Base-by-base conservation (phyloP, 2,888 invertebrate species). In the Apotomis capreana region DNA sequence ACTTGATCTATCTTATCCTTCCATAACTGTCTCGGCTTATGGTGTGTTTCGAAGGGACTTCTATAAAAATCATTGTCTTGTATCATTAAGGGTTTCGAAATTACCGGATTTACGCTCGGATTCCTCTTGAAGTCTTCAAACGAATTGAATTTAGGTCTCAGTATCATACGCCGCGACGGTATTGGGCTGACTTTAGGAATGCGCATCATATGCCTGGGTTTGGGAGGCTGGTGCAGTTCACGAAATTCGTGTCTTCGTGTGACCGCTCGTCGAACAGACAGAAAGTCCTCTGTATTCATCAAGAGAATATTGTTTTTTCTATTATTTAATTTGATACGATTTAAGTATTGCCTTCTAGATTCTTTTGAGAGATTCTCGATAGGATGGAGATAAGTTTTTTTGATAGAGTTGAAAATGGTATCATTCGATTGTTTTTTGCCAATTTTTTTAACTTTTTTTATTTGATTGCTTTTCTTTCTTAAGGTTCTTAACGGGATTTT, bases 231-330 rank as follows among this genome's bases (percentile, higher is more conserved):
- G 0, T 62, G 52, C 15, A 60, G 15, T 12, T 75, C 70, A 68
- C 67, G 75, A 4, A 73, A 58, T 10, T 76, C 10, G 49, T 75
- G 79, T 36, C 60, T 73, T 59, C 73, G 80, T 57, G 76, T 78
- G 9, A 75, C 59, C 52, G 78, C 74, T 12, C 78, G 79, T 69
- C 80, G 78, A 62, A 79, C 78, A 1, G 82, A 80, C 52, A 85
- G 82, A 62, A 87, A 86, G 54, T 85, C 83, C 62, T 82, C 75
- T 4, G 84, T 81, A 46, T 87, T 80, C 76, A 83, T 81, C 9
- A 80, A 77, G 8, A 81, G 74, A 8, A 83, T 75, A 26, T 81
- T 77, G 61, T 79, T 83, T 9, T 75, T 80, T 68, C 77, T 83
- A n/a, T 77, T 80, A 0, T 74, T 74, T 15, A 83, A 62, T 63